Evolutionary conservation across 1,140 invertebrate genomes (phyloP).

Genomic region (Euglossa dilemma): DNA sequence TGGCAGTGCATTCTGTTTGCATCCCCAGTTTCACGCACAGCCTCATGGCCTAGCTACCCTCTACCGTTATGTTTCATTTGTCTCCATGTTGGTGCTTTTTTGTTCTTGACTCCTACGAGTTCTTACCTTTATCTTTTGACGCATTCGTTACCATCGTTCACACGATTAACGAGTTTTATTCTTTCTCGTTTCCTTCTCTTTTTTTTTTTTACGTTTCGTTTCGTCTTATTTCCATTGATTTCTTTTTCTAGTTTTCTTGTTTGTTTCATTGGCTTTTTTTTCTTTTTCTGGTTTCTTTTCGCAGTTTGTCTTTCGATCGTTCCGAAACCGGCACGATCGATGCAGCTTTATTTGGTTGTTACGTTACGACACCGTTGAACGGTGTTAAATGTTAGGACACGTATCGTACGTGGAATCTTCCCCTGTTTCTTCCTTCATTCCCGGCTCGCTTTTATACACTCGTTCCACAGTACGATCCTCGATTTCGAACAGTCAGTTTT

Average conservation of each 20-base stretch:
- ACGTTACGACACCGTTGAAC: not conserved
- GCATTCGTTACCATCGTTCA: not conserved
- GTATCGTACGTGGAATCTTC: conserved; percentile 16
- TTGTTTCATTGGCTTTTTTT: not conserved
- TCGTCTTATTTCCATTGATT: not conserved
- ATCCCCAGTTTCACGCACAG: conserved; percentile 67
- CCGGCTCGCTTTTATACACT: conserved; percentile 14
- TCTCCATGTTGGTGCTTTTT: conserved; percentile 2
- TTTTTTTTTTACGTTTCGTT: not conserved
- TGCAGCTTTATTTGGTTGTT: not conserved
- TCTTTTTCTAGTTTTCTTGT: too few species aligned
- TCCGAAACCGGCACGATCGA: not conserved
- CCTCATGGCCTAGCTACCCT: conserved; percentile 76
- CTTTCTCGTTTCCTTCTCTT: too few species aligned
- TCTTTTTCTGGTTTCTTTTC: not conserved
- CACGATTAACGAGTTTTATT: not conserved
- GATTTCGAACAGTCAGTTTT: not conserved
- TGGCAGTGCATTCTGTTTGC: conserved; percentile 30
- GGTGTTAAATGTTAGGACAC: not conserved
- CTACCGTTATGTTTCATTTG: conserved; percentile 36
- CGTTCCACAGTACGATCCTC: conserved; percentile 38
- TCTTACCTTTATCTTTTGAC: not conserved
- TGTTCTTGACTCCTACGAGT: not conserved
- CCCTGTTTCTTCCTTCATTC: conserved; percentile 14
- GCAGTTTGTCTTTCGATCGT: too few species aligned